A percentile compares a stretch with the other conserved stretches of the same genome.
Conservation (phyloP, 1,140 invertebrate species). For the Drosophila bipectinata region DNA sequence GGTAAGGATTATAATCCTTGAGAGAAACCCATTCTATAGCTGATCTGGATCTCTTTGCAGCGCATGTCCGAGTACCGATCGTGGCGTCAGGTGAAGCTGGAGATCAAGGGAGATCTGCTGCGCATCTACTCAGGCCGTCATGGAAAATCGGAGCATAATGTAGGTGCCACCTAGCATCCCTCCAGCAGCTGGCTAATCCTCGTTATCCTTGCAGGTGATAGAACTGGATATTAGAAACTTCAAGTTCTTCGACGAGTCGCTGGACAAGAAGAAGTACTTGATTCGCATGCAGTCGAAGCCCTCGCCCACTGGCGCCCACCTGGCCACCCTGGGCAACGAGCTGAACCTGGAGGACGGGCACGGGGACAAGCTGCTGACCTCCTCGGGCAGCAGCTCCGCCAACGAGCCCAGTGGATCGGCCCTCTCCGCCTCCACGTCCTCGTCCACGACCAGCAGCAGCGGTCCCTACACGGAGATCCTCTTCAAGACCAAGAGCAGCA, state of each 20-base stretch:
- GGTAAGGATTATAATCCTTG: constrained; percentile 29
- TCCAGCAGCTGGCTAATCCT: not conserved
- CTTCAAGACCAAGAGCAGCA: constrained; percentile 79
- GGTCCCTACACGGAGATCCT: constrained; percentile 78
- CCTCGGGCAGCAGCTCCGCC: constrained; percentile 64
- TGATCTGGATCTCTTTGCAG: constrained; percentile 20
- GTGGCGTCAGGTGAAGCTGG: constrained; percentile 82
- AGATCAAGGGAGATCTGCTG: constrained; percentile 78
- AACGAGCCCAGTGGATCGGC: constrained; percentile 50
- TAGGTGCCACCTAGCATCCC: constrained; percentile 15
- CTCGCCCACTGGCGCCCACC: constrained; percentile 55
- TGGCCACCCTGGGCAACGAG: constrained; percentile 76
- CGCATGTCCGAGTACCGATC: constrained; percentile 82
- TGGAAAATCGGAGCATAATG: constrained; percentile 80
- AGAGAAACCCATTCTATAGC: too few species aligned
- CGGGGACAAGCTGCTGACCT: constrained; percentile 58
- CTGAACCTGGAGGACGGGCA: constrained; percentile 71
- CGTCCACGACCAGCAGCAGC: constrained; percentile 30
- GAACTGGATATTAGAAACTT: constrained; percentile 83
- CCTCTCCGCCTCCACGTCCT: constrained; percentile 33
- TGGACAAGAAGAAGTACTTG: constrained; percentile 82
- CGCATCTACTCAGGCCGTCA: constrained; percentile 79
- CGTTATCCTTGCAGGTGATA: constrained; percentile 62
- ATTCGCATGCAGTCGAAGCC: constrained; percentile 83
- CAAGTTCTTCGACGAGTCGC: constrained; percentile 80